A percentile compares a stretch with the other conserved stretches of the same genome.
phyloP scores from a whole-genome alignment of 2,888 invertebrate genomes.

The Trachelus iudaicus region DNA sequence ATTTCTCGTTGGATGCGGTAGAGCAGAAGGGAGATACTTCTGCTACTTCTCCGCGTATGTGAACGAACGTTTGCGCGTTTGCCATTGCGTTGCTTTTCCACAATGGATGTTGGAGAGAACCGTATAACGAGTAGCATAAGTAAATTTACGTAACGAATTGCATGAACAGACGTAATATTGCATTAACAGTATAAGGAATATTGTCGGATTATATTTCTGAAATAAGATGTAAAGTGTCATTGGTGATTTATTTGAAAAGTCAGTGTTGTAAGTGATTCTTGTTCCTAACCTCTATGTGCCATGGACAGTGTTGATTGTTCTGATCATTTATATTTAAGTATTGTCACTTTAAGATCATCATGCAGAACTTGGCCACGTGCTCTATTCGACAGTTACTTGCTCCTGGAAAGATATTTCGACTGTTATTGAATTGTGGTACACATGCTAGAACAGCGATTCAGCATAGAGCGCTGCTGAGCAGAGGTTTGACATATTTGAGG shows the following conservation, averaged over 20 bases:
- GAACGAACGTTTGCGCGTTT: neutral
- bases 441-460: neutral
- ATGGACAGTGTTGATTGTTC: slow-evolving; percentile 1
- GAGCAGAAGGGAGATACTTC: neutral
- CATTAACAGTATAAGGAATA: neutral
- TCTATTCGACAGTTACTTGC: slow-evolving; percentile 37
- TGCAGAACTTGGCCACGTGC: slow-evolving; percentile 50
- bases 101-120: neutral
- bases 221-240: neutral
- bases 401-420: slow-evolving; percentile 30
- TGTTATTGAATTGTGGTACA: slow-evolving; percentile 22
- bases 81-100: neutral
- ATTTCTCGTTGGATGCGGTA: neutral
- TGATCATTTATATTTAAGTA: neutral
- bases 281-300: slow-evolving; percentile 16
- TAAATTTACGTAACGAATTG: slow-evolving; percentile 27
- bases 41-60: neutral
- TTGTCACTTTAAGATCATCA: slow-evolving; percentile 23
- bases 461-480: neutral
- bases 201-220: neutral
- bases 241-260: neutral
- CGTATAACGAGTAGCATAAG: neutral
- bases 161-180: slow-evolving; percentile 12
- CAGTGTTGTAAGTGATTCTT: neutral
- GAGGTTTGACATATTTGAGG: slow-evolving; percentile 21